Base-by-base conservation (phyloP, 2,797 vertebrate genomes). In the Psittacula derbiana region DNA sequence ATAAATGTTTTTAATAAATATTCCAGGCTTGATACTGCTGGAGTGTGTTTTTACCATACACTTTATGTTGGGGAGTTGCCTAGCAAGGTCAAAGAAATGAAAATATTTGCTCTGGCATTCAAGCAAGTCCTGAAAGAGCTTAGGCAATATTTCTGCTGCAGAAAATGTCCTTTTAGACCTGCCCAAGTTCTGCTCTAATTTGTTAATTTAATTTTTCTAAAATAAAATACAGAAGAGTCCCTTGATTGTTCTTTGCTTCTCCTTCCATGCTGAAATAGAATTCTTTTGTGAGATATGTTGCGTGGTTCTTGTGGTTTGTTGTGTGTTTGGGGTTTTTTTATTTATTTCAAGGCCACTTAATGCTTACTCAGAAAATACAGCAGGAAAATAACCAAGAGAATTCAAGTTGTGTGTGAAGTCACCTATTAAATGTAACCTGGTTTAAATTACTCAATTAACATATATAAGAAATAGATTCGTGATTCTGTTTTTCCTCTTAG, bases 101-200 rank as follows among this genome's bases (percentile, higher is more conserved):
- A 97, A 96, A 96, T 96, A 95, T 95, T 96, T 97, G 43, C 50
- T 90, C 86, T 96, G 92, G 90, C 88, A 67, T 24, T 52, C 50
- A 88, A 66, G 58, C 80, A 70, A 47, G 73, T 81, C 95, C 62
- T 96, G 27, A 93, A 94, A 94, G 55, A 84, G 55, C 76, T 88
- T 80, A 71, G 62, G 80, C 58, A 84, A 44, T 86, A 86, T 84
- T 97, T 95, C 62, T 93, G 41, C 58, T 73, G 73, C 62, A 88
- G 70, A 81, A 94, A 88, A 89, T 82, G 40, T 76, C 1, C 0
- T 4, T 75, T 90, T 70, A 92, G 62, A 90, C 18, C 24, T 86
- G 36, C 73, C 49, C 20, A 52, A 62, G 12, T 94, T 95, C 66
- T 88, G 43, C 64, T 95, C 58, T 69, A 61, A 80, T 41, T 81